Percentiles rank a stretch among this genome's conserved stretches.
These are phyloP conservation scores for Lophotis ruficrista DNA, from an alignment of 2,113 vertebrate species.

Conservation along the genomic window DNA sequence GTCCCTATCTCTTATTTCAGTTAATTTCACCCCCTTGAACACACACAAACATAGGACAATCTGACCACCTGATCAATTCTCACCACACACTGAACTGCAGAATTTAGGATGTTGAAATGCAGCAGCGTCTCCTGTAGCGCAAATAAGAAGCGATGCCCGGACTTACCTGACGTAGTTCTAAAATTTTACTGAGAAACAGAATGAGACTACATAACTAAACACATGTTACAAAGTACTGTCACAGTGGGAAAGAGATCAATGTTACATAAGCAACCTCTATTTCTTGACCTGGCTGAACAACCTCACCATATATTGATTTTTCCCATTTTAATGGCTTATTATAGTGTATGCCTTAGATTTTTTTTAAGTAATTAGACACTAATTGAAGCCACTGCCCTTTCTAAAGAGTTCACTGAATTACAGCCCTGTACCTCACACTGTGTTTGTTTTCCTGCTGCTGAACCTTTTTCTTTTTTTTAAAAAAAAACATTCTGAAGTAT, in stretches of 20 bases:
- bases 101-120: neutral
- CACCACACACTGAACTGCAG: neutral
- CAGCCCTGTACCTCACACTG: neutral
- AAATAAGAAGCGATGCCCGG: neutral
- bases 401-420: neutral
- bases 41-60: neutral
- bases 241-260: neutral
- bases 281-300: constrained; percentile 58
- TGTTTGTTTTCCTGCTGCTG: neutral
- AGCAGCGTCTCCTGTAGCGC: neutral
- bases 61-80: neutral
- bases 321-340: constrained; percentile 45
- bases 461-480: neutral
- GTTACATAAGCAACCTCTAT: constrained; percentile 47
- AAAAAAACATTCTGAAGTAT: neutral
- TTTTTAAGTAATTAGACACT: constrained; percentile 16
- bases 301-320: constrained; percentile 46
- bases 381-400: constrained; percentile 31
- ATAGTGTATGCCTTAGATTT: neutral
- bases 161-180: neutral
- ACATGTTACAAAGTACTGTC: neutral
- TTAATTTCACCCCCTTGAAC: neutral
- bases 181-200: neutral
- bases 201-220: neutral
- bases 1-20: neutral